Base-by-base conservation (phyloP, 2,113 vertebrate species). In the Neoarius graeffei region DNA sequence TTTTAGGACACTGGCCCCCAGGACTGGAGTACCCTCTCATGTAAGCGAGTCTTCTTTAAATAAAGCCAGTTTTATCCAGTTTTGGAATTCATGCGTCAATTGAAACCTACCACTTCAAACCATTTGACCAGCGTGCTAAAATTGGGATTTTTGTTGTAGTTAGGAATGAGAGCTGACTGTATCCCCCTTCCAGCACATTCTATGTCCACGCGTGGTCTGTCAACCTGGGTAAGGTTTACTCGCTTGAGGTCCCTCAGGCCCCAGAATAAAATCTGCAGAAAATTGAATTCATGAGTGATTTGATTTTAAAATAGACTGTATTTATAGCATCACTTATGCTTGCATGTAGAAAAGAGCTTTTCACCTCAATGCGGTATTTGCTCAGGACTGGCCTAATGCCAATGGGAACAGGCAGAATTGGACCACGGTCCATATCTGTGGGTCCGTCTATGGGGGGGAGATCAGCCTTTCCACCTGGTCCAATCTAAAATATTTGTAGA, bases 141-240 rank as follows among this genome's bases (percentile, higher is more conserved):
- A 92, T 99, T 99, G 84, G 98, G 98, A 92, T 99, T 99, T 91
- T 99, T 99, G 96, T 98, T 99, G 94, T 99, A 99, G 94, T 99
- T 99, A 88, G 97, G 97, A 93, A 99, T 99, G 69, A 98, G 95
- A 23, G 95, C 95, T 0, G 98, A 99, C 89, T 99, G 98, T 59
- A 99, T 97, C 0, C 97, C 97, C 91, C 94, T 96, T 2, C 98
- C 98, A 0, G 98, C 97, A 87, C 98, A 99, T 92, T 99, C 98
- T 0, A 99, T 99, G 90, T 99, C 98, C 88, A 99, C 98, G 0
- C 98, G 96, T 0, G 98, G 98, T 25, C 97, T 92, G 91, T 99
- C 98, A 89, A 99, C 98, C 91, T 98, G 97, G 27, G 98, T 96
- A 90, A 99, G 93, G 92, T 99, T 99, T 87, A 99, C 97, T 42